phyloP scores from a whole-genome alignment of 1,140 invertebrate genomes.

The Bursaphelenchus mucronatus region DNA sequence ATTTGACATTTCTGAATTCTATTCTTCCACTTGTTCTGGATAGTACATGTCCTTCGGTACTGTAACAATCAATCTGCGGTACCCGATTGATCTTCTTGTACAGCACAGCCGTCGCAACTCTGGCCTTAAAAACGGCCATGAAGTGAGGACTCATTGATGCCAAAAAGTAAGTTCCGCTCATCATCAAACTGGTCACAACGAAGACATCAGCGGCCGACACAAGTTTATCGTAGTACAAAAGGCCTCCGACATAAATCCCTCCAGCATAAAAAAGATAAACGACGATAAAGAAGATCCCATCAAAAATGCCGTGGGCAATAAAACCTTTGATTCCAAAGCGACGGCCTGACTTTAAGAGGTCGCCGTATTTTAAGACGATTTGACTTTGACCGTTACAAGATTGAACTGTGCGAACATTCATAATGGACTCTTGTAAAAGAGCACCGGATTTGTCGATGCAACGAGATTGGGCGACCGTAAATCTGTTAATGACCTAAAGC shows the following conservation, averaged over 20 bases:
- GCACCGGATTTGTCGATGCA: conserved; percentile 28
- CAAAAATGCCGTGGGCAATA: conserved; percentile 42
- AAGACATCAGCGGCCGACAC: conserved; percentile 44
- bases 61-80: conserved; percentile 29
- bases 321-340: conserved; percentile 34
- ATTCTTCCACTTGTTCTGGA: neutral
- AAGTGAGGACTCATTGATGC: conserved; percentile 4
- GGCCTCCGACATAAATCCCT: conserved; percentile 33
- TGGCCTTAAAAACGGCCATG: conserved; percentile 60
- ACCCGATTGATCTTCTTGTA: conserved; percentile 72
- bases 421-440: conserved; percentile 47
- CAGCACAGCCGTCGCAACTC: conserved; percentile 46
- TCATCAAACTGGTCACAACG: conserved; percentile 34
- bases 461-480: conserved; percentile 28
- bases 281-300: conserved; percentile 42
- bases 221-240: conserved; percentile 20
- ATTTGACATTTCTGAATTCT: conserved; percentile 22
- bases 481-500: conserved; percentile 31
- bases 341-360: conserved; percentile 27
- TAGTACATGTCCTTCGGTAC: conserved; percentile 4
- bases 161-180: conserved; percentile 38
- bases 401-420: conserved; percentile 65
- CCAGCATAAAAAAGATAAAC: conserved; percentile 4
- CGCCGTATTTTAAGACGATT: conserved; percentile 63
- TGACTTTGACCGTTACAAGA: conserved; percentile 75